Evolutionary conservation across 2,113 vertebrate genomes (phyloP).

Genomic region (Halcyon senegalensis): DNA sequence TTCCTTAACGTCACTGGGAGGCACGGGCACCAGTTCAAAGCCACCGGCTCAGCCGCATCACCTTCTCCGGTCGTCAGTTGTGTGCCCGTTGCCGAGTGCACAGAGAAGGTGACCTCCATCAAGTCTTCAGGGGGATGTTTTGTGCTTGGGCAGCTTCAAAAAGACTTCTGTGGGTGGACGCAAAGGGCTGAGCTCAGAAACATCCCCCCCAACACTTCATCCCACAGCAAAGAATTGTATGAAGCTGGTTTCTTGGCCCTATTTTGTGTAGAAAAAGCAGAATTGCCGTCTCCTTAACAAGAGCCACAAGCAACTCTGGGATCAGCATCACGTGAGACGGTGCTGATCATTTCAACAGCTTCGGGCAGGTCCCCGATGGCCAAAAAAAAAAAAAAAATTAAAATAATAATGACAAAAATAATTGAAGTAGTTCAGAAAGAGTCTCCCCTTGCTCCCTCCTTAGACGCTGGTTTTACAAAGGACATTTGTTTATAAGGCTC

Average conservation of each 20-base stretch:
- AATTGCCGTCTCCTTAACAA: neutral
- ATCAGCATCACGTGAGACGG: neutral
- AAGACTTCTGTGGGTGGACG: neutral
- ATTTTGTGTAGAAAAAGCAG: fast-evolving
- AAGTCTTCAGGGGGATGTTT: neutral
- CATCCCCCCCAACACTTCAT: too few relatives aligned
- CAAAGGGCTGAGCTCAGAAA: neutral
- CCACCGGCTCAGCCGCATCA: neutral
- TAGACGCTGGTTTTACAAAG: neutral
- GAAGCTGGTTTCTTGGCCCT: neutral
- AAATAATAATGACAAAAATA: neutral
- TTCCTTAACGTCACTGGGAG: neutral
- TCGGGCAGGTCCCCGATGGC: neutral
- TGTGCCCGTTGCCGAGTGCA: neutral
- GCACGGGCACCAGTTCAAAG: neutral
- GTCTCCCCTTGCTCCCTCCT: neutral
- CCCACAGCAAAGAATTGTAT: neutral
- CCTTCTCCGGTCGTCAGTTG: neutral
- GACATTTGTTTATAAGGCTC: constrained; percentile 37
- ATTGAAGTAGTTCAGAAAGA: neutral
- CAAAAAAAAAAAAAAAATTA: neutral
- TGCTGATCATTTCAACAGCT: neutral
- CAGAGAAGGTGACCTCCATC: fast-evolving
- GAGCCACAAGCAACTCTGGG: neutral
- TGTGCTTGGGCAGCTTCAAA: neutral